Evolutionary conservation across 2,888 invertebrate genomes (phyloP).

Genomic region (Lepidonotus clava): DNA sequence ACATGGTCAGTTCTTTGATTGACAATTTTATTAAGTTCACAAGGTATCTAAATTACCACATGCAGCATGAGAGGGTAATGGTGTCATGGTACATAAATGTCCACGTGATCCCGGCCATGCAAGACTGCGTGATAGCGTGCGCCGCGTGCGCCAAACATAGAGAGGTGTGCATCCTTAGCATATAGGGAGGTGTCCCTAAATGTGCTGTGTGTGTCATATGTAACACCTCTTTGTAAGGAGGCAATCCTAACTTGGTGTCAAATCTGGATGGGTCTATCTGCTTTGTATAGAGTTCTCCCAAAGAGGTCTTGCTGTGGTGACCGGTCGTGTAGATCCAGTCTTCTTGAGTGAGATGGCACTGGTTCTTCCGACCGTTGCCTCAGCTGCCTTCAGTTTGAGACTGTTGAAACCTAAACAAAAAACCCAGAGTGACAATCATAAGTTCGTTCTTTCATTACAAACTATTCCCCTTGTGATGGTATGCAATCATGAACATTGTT

Average conservation of each 20-base stretch:
- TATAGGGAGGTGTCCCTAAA: too few relatives aligned
- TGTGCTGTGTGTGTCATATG: too few relatives aligned
- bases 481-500: constrained; percentile 6
- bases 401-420: constrained; percentile 16
- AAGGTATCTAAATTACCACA: too few relatives aligned
- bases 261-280: constrained; percentile 23
- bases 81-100: too few relatives aligned
- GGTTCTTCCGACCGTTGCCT: not conserved
- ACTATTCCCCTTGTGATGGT: not conserved
- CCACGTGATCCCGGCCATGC: too few relatives aligned
- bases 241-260: not conserved
- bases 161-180: too few relatives aligned
- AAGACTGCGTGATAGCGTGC: too few relatives aligned
- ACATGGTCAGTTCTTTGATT: too few relatives aligned
- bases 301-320: not conserved
- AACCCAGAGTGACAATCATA: not conserved
- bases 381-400: not conserved
- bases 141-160: too few relatives aligned
- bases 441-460: not conserved
- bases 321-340: not conserved
- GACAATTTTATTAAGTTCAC: too few relatives aligned
- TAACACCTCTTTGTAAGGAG: too few relatives aligned
- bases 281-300: not conserved
- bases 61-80: too few relatives aligned
- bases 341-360: constrained; percentile 34